Conservation (phyloP, 2,113 vertebrate species). For the Pelusios castaneus region DNA sequence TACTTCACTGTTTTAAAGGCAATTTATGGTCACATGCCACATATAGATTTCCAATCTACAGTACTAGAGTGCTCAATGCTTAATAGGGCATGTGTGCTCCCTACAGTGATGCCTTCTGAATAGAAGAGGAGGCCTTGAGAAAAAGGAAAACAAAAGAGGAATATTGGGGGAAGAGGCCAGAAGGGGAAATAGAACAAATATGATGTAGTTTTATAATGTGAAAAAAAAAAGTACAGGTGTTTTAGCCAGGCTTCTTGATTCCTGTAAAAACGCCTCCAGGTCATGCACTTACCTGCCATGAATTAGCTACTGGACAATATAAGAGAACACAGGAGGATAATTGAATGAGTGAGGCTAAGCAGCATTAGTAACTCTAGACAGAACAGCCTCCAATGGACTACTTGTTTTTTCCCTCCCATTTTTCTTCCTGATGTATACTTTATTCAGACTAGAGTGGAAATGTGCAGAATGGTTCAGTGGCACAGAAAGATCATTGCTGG, state of each 20-base stretch:
- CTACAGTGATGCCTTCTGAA: background rate
- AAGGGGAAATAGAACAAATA: background rate
- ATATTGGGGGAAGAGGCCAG: background rate
- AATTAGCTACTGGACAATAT: background rate
- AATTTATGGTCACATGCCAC: background rate
- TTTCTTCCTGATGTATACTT: background rate
- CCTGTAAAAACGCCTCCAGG: background rate
- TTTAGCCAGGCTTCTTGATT: background rate
- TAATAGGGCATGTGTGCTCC: too few species aligned
- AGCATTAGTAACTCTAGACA: background rate
- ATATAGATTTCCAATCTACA: background rate
- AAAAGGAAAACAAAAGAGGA: background rate
- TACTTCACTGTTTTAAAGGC: background rate
- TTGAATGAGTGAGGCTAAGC: background rate
- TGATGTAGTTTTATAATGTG: background rate
- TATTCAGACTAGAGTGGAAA: background rate
- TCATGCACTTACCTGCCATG: background rate
- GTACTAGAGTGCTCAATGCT: too few species aligned
- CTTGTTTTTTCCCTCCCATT: background rate
- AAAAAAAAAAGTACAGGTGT: background rate
- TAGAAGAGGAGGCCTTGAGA: background rate
- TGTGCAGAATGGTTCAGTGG: background rate
- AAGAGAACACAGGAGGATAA: background rate
- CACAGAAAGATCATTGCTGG: background rate
- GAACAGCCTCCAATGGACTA: background rate